Conservation (phyloP, 2,888 invertebrate species). For the Smittia sp. region DNA sequence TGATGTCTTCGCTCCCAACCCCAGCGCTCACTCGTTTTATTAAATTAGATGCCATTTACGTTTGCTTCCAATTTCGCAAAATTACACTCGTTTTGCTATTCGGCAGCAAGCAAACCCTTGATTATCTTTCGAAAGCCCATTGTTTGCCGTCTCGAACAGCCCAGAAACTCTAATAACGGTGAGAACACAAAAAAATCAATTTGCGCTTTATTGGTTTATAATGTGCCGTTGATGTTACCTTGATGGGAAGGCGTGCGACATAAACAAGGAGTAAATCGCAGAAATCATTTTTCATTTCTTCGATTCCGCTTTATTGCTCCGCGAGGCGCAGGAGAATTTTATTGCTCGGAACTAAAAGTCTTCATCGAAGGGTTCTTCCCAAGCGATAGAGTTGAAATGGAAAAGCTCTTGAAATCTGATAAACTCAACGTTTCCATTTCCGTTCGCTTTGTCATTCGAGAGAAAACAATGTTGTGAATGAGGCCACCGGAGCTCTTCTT, state of each 20-base stretch:
- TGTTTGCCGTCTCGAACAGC: neutral
- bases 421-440: too few species aligned
- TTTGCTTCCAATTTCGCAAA: slow-evolving; percentile 22
- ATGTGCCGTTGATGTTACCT: slow-evolving; percentile 32
- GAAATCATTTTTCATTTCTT: slow-evolving; percentile 20
- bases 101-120: slow-evolving; percentile 9
- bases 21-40: neutral
- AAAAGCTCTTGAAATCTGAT: too few species aligned
- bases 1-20: neutral
- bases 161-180: neutral
- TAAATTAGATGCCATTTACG: slow-evolving; percentile 31
- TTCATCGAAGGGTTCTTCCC: too few species aligned
- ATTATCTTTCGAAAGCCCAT: slow-evolving; percentile 4
- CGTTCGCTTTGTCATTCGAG: too few species aligned
- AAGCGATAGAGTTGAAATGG: too few species aligned
- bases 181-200: slow-evolving; percentile 17
- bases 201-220: slow-evolving; percentile 34
- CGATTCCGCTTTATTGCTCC: neutral
- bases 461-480: neutral
- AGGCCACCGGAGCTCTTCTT: neutral
- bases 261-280: slow-evolving; percentile 1
- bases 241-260: slow-evolving; percentile 3
- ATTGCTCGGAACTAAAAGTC: too few species aligned
- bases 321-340: too few species aligned
- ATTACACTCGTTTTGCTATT: neutral